phyloP scores from a whole-genome alignment of 2,888 invertebrate species.

The Pogonocherus hispidulus region DNA sequence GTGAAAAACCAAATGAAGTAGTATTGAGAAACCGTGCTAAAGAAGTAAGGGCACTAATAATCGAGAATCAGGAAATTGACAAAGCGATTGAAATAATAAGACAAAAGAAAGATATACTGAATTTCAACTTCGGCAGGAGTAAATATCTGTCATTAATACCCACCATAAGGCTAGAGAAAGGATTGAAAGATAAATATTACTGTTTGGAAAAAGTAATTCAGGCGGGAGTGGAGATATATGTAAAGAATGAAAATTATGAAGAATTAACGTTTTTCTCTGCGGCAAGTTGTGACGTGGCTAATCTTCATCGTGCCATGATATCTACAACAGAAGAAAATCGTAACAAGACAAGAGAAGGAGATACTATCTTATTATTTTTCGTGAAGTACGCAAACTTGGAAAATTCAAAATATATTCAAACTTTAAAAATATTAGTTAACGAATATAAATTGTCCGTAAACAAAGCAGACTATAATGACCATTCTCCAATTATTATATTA shows the following conservation, averaged over 20 bases:
- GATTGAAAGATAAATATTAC: conserved; percentile 5
- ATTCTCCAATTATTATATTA: conserved; percentile 15
- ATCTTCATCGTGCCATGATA: not conserved
- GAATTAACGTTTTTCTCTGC: conserved; percentile 14
- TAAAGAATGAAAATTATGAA: conserved; percentile 11
- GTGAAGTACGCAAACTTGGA: conserved; percentile 16
- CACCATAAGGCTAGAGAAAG: conserved; percentile 16
- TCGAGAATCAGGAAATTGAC: conserved; percentile 7
- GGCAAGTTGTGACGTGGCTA: conserved; percentile 3
- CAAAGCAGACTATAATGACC: conserved; percentile 16
- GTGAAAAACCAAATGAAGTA: conserved; percentile 2
- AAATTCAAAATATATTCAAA: conserved; percentile 2
- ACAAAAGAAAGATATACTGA: conserved; percentile 4
- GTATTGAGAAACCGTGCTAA: conserved; percentile 14
- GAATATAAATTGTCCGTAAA: conserved; percentile 16
- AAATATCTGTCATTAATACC: conserved; percentile 18
- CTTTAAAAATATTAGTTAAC: conserved; percentile 14
- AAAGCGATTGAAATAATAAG: conserved; percentile 14
- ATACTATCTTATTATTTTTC: conserved; percentile 15
- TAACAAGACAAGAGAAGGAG: conserved; percentile 17
- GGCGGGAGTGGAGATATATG: not conserved
- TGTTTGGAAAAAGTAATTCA: conserved; percentile 15
- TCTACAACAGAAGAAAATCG: not conserved
- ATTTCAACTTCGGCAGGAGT: conserved; percentile 1
- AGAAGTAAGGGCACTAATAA: conserved; percentile 13